phyloP scores from a whole-genome alignment of 2,113 vertebrate genomes.

The Meriones unguiculatus region DNA sequence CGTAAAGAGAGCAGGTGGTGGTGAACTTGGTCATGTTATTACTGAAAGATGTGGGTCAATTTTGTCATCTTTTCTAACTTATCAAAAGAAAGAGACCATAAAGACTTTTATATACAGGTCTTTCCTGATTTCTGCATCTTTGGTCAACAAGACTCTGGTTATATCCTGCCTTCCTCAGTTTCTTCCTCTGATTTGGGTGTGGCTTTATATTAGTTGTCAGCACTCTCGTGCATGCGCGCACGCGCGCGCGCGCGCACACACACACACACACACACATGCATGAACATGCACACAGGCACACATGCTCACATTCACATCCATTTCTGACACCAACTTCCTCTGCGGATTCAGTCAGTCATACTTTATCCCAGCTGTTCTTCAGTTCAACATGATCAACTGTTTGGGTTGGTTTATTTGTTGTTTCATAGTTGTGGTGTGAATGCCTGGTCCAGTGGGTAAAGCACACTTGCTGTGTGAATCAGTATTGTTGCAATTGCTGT shows the following conservation, averaged over 20 bases:
- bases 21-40: not conserved
- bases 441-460: no score
- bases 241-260: not conserved
- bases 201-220: not conserved
- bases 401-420: not conserved
- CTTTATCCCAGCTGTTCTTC: not conserved
- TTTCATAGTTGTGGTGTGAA: not conserved
- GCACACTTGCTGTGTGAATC: not conserved
- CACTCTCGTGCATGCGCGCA: not conserved
- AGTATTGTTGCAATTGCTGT: not conserved
- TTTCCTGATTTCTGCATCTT: not conserved
- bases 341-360: not conserved
- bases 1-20: not conserved
- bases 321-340: not conserved
- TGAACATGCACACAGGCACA: not conserved
- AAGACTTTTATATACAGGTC: not conserved
- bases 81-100: conserved; percentile 12
- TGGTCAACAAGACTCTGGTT: not conserved
- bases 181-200: not conserved
- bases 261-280: not conserved
- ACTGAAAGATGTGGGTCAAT: not conserved
- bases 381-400: not conserved
- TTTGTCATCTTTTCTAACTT: not conserved
- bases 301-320: not conserved
- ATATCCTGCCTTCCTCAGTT: not conserved